phyloP scores from a whole-genome alignment of 2,113 vertebrate species.

The Chiloscyllium plagiosum region DNA sequence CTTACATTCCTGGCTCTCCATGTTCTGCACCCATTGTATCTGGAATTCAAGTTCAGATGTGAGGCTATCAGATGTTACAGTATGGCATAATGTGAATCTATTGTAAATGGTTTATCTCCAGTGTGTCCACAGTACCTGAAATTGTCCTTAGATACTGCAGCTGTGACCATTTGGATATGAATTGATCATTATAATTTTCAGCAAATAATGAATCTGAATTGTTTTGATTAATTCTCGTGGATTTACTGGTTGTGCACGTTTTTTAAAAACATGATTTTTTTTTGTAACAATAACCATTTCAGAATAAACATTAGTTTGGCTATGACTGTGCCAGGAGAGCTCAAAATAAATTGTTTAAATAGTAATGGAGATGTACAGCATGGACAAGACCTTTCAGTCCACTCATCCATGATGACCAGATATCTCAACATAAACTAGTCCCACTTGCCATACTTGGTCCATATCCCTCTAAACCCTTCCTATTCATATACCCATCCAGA shows the following conservation, averaged over 20 bases:
- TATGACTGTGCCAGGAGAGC: not conserved
- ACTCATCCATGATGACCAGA: no score
- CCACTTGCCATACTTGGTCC: no score
- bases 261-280: not conserved
- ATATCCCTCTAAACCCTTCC: no score
- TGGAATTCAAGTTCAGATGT: not conserved
- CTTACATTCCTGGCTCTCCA: not conserved
- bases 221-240: not conserved
- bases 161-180: not conserved
- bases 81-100: not conserved
- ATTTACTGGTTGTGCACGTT: not conserved
- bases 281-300: not conserved
- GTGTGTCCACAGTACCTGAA: not conserved
- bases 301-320: not conserved
- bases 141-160: not conserved
- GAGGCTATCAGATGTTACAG: not conserved
- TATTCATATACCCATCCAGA: no score
- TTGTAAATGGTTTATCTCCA: not conserved
- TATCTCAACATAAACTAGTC: no score
- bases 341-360: not conserved
- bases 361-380: no score
- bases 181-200: not conserved
- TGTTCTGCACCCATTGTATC: not conserved
- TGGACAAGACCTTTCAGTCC: no score
- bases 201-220: not conserved